These are phyloP conservation scores for Premnoplex brunnescens DNA, from an alignment of 2,797 vertebrate genomes.

Conservation along the genomic window DNA sequence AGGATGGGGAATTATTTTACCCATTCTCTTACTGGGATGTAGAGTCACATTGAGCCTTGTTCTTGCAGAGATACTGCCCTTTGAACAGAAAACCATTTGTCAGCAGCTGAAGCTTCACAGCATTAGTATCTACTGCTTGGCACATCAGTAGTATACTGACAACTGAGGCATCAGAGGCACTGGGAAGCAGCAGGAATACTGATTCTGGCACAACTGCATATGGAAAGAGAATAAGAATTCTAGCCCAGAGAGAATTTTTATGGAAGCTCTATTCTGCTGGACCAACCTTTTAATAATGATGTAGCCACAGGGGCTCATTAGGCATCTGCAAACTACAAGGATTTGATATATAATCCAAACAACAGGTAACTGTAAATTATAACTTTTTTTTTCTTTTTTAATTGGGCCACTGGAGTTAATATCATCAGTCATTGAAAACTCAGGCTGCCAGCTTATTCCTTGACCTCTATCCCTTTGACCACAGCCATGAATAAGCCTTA, in stretches of 20 bases:
- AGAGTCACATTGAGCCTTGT: neutral
- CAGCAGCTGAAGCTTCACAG: neutral
- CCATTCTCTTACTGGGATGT: neutral
- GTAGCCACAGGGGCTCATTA: slow-evolving; percentile 1
- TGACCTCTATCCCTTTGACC: neutral
- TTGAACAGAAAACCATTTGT: neutral
- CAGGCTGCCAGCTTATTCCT: neutral
- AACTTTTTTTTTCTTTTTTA: neutral
- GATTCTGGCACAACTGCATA: neutral
- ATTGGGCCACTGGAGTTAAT: neutral
- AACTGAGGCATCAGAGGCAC: neutral
- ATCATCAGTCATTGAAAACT: neutral
- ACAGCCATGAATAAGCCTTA: neutral
- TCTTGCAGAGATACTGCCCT: neutral
- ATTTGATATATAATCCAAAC: neutral
- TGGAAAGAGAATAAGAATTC: neutral
- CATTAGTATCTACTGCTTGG: neutral
- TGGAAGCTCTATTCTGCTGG: neutral
- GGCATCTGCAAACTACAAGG: neutral
- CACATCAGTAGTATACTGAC: neutral
- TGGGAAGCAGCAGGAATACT: slow-evolving; percentile 4
- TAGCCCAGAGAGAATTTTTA: neutral
- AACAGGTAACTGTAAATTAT: slow-evolving; percentile 4
- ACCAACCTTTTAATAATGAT: slow-evolving; percentile 20
- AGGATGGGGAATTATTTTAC: neutral